Percentiles rank a stretch among this genome's conserved stretches.
phyloP scores from a whole-genome alignment of 2,113 vertebrate genomes.

The cat (Felis catus) region DNA sequence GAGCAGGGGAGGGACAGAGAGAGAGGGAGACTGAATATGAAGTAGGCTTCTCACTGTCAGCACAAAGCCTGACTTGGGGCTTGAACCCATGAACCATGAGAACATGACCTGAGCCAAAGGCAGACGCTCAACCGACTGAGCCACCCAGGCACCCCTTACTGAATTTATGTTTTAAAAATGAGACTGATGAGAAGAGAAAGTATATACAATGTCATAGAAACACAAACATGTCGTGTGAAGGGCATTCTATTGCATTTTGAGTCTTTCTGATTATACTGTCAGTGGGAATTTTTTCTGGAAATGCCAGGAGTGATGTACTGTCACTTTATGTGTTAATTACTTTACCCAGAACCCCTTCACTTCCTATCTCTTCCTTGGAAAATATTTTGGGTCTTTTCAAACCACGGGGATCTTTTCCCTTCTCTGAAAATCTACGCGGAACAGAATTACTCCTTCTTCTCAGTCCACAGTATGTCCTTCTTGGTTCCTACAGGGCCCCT shows the following conservation, averaged over 20 bases:
- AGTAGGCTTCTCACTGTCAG: too few species aligned
- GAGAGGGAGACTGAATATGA: too few species aligned
- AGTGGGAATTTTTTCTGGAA: neutral
- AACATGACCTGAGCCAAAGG: too few species aligned
- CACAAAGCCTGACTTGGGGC: too few species aligned
- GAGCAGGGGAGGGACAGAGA: too few species aligned
- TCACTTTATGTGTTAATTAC: neutral
- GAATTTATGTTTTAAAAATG: neutral
- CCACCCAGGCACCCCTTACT: neutral
- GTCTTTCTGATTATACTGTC: neutral
- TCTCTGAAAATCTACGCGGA: neutral
- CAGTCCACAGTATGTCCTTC: neutral
- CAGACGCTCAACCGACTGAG: too few species aligned
- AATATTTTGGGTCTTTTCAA: neutral
- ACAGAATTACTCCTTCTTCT: neutral
- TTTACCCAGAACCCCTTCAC: neutral
- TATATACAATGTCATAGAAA: neutral
- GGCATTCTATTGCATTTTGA: neutral
- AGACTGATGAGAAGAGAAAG: neutral
- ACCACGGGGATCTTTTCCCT: neutral
- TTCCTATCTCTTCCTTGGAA: neutral
- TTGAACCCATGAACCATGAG: too few species aligned
- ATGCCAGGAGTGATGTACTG: neutral
- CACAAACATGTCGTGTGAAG: neutral
- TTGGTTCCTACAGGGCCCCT: neutral